Percentiles rank a stretch among this genome's conserved stretches.
Conservation (phyloP, 1,140 invertebrate species). For the Pseudomyrmex cubaensis region DNA sequence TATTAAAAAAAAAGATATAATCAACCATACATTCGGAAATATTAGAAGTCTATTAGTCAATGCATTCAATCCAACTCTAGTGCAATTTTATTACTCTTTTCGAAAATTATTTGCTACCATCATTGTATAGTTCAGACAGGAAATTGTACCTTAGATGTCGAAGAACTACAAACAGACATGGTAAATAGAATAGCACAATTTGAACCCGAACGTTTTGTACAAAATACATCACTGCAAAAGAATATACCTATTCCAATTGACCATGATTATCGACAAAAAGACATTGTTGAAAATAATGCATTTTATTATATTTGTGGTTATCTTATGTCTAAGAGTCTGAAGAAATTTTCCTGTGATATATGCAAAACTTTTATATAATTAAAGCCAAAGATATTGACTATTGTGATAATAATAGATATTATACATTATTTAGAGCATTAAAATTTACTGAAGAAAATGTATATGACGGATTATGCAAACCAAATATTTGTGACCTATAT, state of each 20-base stretch:
- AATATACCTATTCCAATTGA: conserved; percentile 4
- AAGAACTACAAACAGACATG: conserved; percentile 4
- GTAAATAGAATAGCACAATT: neutral
- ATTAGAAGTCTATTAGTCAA: conserved; percentile 24
- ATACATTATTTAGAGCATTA: conserved; percentile 7
- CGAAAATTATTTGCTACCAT: conserved; percentile 10
- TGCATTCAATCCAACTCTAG: neutral
- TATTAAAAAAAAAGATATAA: conserved; percentile 12
- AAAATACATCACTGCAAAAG: neutral
- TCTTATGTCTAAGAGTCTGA: neutral
- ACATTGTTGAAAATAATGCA: conserved; percentile 11
- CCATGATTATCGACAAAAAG: conserved; percentile 15
- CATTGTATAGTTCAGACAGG: conserved; percentile 9
- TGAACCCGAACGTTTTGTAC: neutral
- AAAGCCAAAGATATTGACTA: conserved; percentile 10
- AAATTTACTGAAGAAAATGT: conserved; percentile 16
- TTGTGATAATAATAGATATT: conserved; percentile 8
- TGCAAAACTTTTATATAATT: neutral
- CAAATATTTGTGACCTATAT: neutral
- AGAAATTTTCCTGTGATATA: conserved; percentile 12
- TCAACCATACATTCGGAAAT: neutral
- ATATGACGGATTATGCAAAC: conserved; percentile 4
- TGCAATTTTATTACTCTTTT: conserved; percentile 30
- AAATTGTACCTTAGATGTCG: conserved; percentile 30
- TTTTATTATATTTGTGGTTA: conserved; percentile 32